These are phyloP conservation scores for Gymnogyps californianus DNA, from an alignment of 2,113 vertebrate genomes.

Conservation along the genomic window DNA sequence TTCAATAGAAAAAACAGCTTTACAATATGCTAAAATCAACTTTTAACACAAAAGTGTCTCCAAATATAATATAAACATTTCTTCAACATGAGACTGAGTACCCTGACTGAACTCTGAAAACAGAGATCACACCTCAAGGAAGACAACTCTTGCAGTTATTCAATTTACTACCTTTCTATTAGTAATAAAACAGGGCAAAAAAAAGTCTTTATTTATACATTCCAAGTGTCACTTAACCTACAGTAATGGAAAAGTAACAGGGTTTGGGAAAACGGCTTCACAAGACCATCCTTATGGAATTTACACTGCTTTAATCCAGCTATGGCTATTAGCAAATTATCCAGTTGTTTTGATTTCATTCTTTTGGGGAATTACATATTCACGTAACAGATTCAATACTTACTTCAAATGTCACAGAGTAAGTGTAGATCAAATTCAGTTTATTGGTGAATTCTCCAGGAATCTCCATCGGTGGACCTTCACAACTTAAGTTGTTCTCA, in stretches of 20 bases:
- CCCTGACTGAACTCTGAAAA: background rate
- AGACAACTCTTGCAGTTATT: background rate
- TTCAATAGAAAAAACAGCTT: background rate
- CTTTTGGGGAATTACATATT: background rate
- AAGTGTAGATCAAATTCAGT: slow-evolving; percentile 81
- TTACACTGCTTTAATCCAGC: background rate
- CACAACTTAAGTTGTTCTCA: slow-evolving; percentile 72
- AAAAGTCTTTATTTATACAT: background rate
- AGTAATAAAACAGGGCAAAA: background rate
- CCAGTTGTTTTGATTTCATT: background rate
- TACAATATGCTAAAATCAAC: background rate
- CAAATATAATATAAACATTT: background rate
- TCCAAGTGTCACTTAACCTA: background rate
- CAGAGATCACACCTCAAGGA: background rate
- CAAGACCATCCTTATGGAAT: background rate
- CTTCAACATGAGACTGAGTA: background rate
- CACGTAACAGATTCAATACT: background rate
- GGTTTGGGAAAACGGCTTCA: background rate
- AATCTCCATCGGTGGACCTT: slow-evolving; percentile 82
- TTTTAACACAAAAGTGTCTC: background rate
- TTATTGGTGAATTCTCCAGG: slow-evolving; percentile 72
- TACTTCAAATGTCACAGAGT: slow-evolving; percentile 86
- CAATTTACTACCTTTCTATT: background rate
- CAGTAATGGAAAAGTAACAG: background rate
- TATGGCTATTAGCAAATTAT: background rate